Evolutionary conservation across 2,113 vertebrate species (phyloP), one percentile per base, ranked within the genome.

Genomic region (Lepus americanus): DNA sequence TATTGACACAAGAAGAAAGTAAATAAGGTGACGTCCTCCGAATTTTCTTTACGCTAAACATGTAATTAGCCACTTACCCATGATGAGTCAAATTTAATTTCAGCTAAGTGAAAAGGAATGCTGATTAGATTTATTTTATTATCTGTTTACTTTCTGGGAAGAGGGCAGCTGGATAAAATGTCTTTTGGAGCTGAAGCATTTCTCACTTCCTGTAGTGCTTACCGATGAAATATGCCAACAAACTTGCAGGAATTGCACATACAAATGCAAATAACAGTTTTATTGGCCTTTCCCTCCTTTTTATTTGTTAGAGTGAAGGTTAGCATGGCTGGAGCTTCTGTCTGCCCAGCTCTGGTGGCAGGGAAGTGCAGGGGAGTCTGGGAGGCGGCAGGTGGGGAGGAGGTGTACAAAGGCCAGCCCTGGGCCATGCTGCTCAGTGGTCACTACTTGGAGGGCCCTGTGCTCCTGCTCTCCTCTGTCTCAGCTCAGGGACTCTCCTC

Each of bases 41-140:
- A 97, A 96, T 95, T 95, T 97, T 97, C 96, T 97, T 97, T 97
- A 96, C 92, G 61, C 96, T 96, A 95, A 96, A 96, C 96, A 89
- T 96, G 96, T 94, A 97, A 97, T 97, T 97, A 97, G 96, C 95
- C 95, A 97, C 96, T 97, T 96, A 94, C 95, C 95, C 95, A 83
- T 92, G 95, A 97, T 97, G 94, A 97, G 95, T 77, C 73, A 96
- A 96, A 97, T 97, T 96, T 96, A 97, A 97, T 97, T 97, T 97
- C 87, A 95, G 86, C 90, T 95, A 96, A 97, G 95, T 96, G 97
- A 96, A 96, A 96, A 97, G 95, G 96, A 96, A 97, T 92, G 95
- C 95, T 96, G 96, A 97, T 97, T 85, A 90, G 95, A 95, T 97
- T 97, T 97, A 94, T 97, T 97, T 95, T 97, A 95, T 96, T 97